Evolutionary conservation across 2,888 invertebrate genomes (phyloP).

Genomic region (Meteorus colon): DNA sequence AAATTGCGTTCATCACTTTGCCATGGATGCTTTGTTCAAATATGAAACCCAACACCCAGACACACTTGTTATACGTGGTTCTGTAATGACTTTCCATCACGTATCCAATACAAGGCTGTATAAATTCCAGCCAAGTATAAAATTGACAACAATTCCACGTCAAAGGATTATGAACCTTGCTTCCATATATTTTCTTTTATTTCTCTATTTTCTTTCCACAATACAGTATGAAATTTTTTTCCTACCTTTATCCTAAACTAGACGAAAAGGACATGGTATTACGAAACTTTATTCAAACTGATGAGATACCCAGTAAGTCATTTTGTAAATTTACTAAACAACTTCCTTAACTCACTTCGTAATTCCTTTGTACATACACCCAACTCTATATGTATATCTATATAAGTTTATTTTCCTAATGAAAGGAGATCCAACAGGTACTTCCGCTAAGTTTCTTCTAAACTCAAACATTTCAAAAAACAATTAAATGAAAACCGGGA

Average conservation of each 20-base stretch:
- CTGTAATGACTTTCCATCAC: background rate
- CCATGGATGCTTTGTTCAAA: constrained; percentile 1
- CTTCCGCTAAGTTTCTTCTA: background rate
- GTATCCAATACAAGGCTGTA: no score
- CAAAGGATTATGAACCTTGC: background rate
- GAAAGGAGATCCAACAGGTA: constrained; percentile 1
- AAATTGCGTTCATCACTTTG: constrained; percentile 17
- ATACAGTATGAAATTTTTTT: background rate
- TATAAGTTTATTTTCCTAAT: constrained; percentile 4
- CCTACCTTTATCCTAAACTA: background rate
- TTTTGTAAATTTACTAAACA: constrained; percentile 5
- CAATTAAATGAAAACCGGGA: background rate
- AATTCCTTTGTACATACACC: background rate
- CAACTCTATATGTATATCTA: background rate
- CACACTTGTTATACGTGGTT: background rate
- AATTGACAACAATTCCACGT: background rate
- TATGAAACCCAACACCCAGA: constrained; percentile 1
- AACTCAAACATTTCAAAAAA: background rate
- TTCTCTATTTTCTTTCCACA: background rate
- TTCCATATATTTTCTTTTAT: background rate
- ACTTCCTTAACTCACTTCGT: background rate
- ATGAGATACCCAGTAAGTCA: background rate
- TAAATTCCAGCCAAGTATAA: no score
- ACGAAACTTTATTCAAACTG: background rate
- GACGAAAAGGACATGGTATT: background rate